A percentile compares a stretch with the other conserved stretches of the same genome.
These are phyloP conservation scores for Melanotaenia duboulayi DNA, from an alignment of 2,113 vertebrate species.

Conservation along the genomic window DNA sequence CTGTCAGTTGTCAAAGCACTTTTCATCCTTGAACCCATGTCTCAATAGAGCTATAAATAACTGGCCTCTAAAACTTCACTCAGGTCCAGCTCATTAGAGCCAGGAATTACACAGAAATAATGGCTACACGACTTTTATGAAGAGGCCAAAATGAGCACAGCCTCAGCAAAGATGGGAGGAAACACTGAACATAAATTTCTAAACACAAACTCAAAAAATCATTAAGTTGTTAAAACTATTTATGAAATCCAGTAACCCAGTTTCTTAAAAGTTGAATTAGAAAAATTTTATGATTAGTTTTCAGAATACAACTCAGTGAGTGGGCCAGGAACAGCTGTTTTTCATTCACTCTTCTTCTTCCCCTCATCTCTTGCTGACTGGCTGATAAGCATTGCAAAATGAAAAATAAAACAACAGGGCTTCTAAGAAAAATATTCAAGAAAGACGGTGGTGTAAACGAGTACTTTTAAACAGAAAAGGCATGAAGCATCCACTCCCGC, in stretches of 20 bases:
- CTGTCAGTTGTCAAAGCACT: constrained; percentile 45
- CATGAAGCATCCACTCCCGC: constrained; percentile 52
- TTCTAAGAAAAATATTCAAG: constrained; percentile 52
- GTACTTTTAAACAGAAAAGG: constrained; percentile 57
- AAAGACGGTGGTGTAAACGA: constrained; percentile 65
- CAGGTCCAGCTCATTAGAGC: constrained; percentile 68
- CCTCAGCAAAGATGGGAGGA: constrained; percentile 22
- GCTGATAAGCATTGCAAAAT: constrained; percentile 60
- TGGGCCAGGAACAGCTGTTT: constrained; percentile 39
- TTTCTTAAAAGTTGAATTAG: constrained; percentile 34
- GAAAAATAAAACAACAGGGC: constrained; percentile 66
- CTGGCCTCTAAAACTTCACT: constrained; percentile 53
- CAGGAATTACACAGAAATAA: constrained; percentile 58
- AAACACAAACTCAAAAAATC: neutral
- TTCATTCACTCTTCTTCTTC: neutral
- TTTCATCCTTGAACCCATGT: constrained; percentile 64
- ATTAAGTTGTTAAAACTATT: constrained; percentile 9
- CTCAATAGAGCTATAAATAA: constrained; percentile 71
- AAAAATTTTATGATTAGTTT: constrained; percentile 55
- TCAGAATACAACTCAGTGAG: constrained; percentile 33
- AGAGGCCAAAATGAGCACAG: constrained; percentile 16
- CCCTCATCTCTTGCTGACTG: constrained; percentile 19
- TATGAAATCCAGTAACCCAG: constrained; percentile 11
- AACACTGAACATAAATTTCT: neutral
- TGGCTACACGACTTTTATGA: constrained; percentile 43